Conservation (phyloP, 2,113 vertebrate species). For the Nipponia nippon region DNA sequence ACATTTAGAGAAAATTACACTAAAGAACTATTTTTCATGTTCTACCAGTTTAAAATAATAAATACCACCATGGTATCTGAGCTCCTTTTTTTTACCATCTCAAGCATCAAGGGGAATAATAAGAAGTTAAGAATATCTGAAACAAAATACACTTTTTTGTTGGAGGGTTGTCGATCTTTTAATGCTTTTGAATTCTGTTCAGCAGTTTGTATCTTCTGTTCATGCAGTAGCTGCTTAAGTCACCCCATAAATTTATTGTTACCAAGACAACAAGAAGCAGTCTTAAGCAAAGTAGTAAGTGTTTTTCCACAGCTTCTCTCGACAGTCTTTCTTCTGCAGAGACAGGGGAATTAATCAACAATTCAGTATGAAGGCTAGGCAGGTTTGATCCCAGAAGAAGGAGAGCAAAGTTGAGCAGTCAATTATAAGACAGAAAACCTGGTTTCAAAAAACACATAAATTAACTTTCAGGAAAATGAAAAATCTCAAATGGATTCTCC, state of each 20-base stretch:
- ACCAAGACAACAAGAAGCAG: conserved; percentile 54
- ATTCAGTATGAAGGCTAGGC: background rate
- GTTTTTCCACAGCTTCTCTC: background rate
- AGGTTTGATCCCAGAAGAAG: background rate
- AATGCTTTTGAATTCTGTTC: background rate
- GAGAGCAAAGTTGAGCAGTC: background rate
- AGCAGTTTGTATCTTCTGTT: background rate
- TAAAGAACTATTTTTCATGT: background rate
- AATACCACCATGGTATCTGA: background rate
- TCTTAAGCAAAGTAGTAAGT: conserved; percentile 23
- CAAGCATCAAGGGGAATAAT: background rate
- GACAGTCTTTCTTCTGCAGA: background rate
- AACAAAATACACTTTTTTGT: background rate
- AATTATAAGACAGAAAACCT: background rate
- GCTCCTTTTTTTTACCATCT: background rate
- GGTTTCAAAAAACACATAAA: background rate
- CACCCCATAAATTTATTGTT: conserved; percentile 42
- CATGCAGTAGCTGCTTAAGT: conserved; percentile 9
- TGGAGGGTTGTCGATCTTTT: background rate
- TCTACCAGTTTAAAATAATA: background rate
- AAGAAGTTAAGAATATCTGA: background rate
- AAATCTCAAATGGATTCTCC: background rate
- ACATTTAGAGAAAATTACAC: background rate
- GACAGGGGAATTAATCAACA: background rate
- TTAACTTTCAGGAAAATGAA: background rate